Conservation (phyloP, 2,888 invertebrate species). For the Endotricha flammealis region DNA sequence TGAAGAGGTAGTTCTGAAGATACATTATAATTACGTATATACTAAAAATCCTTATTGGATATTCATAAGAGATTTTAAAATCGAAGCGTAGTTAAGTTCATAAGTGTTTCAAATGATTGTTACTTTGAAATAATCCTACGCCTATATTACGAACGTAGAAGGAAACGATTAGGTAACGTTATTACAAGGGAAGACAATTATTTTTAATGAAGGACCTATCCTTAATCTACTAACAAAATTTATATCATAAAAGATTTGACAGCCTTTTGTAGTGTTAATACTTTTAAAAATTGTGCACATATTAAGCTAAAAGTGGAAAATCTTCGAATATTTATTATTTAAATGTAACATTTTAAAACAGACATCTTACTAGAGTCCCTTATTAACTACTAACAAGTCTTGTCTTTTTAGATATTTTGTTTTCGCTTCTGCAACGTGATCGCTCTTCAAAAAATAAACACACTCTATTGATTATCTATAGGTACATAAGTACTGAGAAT, state of each 20-base stretch:
- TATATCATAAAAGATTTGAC: constrained; percentile 24
- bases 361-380: background rate
- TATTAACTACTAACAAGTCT: background rate
- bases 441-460: too few relatives aligned
- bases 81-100: constrained; percentile 50
- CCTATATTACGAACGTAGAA: constrained; percentile 8
- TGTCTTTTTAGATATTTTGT: background rate
- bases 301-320: constrained; percentile 30
- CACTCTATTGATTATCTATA: too few relatives aligned
- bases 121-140: constrained; percentile 10
- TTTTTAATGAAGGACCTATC: constrained; percentile 8
- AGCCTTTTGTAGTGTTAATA: constrained; percentile 47
- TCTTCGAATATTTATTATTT: constrained; percentile 27
- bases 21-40: constrained; percentile 43
- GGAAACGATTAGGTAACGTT: constrained; percentile 7
- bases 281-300: constrained; percentile 48
- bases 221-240: constrained; percentile 1
- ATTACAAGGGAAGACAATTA: constrained; percentile 17
- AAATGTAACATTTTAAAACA: background rate
- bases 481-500: too few relatives aligned
- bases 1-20: constrained; percentile 55
- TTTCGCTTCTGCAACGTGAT: too few relatives aligned
- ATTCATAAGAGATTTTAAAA: constrained; percentile 65
- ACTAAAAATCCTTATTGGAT: constrained; percentile 41
- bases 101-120: constrained; percentile 30